Evolutionary conservation across 2,888 invertebrate species (phyloP), one percentile per base, ranked within the genome.

Genomic region (Bombylius major): DNA sequence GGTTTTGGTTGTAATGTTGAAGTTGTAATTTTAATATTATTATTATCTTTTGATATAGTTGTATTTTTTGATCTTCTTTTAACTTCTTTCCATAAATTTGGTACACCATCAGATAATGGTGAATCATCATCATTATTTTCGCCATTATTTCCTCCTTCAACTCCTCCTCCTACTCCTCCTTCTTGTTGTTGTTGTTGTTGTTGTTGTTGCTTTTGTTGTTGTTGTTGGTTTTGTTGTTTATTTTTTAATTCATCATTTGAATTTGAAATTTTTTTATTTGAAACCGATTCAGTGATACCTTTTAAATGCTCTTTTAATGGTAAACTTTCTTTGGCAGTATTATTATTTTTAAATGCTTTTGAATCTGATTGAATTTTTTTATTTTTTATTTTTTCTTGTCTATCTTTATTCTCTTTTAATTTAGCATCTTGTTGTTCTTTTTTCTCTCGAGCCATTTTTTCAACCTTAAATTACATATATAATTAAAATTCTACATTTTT

Each of bases 1-100:
- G 57, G 59, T 50, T 62, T 61, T 31, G 58, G 53, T 49, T 53
- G 59, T 59, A 66, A 49, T 75, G 69, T 65, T n/a, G 47, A 67
- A 63, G 61, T 65, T 59, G 34, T 13, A 11, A 4, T 1, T 14
- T n/a, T n/a, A 14, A 7, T 7, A 23, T 47, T 51, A 66, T 67
- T 68, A 66, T 68, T 70, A 67, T 74, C 74, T 69, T 75, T 74
- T 64, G 79, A 78, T n/a, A 78, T 78, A 31, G 69, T 68, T 65
- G 70, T 67, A 68, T 77, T 77, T 59, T 79, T 81, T 52, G 78
- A 77, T 60, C 81, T 79, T 48, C 82, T 77, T 65, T 81, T 81
- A 65, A 82, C 82, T 79, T 82, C 73, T 69, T 73, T 72, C 74
- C 74, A 75, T 62, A 72, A 66, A 63, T 70, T 71, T 3, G 62